phyloP scores from a whole-genome alignment of 2,113 vertebrate species.

The Chaetorhynchus papuensis region DNA sequence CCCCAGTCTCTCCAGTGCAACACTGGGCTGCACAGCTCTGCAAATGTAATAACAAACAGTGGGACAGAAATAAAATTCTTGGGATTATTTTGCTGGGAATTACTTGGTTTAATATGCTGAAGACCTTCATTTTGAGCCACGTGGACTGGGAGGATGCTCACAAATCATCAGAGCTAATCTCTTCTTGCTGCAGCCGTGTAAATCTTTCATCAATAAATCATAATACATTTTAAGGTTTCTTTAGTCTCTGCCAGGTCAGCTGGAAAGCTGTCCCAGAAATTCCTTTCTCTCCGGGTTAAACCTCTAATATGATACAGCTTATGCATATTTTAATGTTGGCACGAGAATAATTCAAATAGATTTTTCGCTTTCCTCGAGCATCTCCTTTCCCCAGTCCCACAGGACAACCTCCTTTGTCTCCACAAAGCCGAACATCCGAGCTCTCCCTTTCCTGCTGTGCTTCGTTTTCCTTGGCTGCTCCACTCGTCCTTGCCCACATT shows the following conservation, averaged over 20 bases:
- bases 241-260: conserved; percentile 30
- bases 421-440: neutral
- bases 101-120: neutral
- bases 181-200: neutral
- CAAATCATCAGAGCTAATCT: neutral
- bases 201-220: neutral
- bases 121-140: neutral
- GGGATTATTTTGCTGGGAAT: neutral
- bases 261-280: conserved; percentile 28
- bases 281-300: neutral
- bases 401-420: neutral
- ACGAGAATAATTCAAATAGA: neutral
- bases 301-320: neutral
- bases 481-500: rapidly evolving
- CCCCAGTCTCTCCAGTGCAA: rapidly evolving
- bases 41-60: neutral
- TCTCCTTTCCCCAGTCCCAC: neutral
- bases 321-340: neutral
- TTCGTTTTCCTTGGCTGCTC: neutral
- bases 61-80: neutral
- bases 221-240: neutral
- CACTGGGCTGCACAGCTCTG: neutral
- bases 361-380: neutral
- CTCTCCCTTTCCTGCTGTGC: neutral
- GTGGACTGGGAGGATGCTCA: neutral